Evolutionary conservation across 1,140 invertebrate species (phyloP).

Genomic region (Ectropis grisescens): DNA sequence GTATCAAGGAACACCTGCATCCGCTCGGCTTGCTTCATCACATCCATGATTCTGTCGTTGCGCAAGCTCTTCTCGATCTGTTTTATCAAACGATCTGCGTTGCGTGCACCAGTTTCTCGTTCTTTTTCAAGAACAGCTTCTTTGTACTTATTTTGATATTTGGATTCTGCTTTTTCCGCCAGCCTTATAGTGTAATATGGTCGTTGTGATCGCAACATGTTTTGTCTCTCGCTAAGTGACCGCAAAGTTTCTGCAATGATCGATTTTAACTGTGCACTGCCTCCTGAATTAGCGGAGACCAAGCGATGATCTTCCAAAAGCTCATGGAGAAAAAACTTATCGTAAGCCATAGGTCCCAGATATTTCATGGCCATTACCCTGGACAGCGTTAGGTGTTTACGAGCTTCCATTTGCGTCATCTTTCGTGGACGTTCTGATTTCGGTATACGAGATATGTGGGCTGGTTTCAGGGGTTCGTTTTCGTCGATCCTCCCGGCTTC

Average conservation of each 20-base stretch:
- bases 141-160: slow-evolving; percentile 55
- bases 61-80: slow-evolving; percentile 57
- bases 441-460: slow-evolving; percentile 49
- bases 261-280: slow-evolving; percentile 47
- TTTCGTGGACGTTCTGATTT: slow-evolving; percentile 37
- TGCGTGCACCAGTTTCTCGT: slow-evolving; percentile 49
- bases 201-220: slow-evolving; percentile 63
- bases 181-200: slow-evolving; percentile 71
- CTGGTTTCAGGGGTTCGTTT: slow-evolving; percentile 27
- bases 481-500: slow-evolving; percentile 36
- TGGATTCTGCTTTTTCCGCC: slow-evolving; percentile 62
- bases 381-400: slow-evolving; percentile 55
- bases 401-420: slow-evolving; percentile 57
- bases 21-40: slow-evolving; percentile 47
- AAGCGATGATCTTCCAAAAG: slow-evolving; percentile 53
- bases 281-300: slow-evolving; percentile 58
- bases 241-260: slow-evolving; percentile 56
- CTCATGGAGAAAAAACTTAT: slow-evolving; percentile 68
- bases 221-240: slow-evolving; percentile 62
- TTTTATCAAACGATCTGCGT: slow-evolving; percentile 54
- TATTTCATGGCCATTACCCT: slow-evolving; percentile 70
- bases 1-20: slow-evolving; percentile 51
- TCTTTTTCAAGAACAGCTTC: slow-evolving; percentile 50
- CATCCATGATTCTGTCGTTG: slow-evolving; percentile 44
- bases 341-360: slow-evolving; percentile 68